phyloP scores from a whole-genome alignment of 2,797 vertebrate species.

The Centropyge bicolor region DNA sequence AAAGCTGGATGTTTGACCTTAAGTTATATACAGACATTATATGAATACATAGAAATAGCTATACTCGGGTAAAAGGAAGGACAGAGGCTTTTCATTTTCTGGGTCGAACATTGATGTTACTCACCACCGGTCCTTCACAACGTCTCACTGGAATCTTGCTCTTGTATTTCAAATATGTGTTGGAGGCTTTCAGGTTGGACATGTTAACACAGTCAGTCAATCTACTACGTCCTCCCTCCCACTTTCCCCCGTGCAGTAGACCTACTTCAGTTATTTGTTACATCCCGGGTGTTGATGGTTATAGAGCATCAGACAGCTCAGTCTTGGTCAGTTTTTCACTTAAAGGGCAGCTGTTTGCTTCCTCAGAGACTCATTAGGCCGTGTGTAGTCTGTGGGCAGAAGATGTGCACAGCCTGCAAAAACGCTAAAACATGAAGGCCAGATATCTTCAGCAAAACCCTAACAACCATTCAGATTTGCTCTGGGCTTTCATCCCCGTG shows the following conservation, averaged over 20 bases:
- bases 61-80: not conserved
- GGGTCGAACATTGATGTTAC: not conserved
- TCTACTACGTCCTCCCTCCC: slow-evolving; percentile 19
- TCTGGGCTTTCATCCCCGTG: slow-evolving; percentile 22
- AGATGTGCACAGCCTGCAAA: slow-evolving; percentile 69
- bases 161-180: not conserved
- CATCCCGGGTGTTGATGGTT: slow-evolving; percentile 72
- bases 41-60: not conserved
- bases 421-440: slow-evolving; percentile 61
- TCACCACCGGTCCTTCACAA: not conserved
- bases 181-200: not conserved
- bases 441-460: slow-evolving; percentile 70
- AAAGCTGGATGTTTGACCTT: not conserved
- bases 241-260: slow-evolving; percentile 41
- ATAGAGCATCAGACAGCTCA: slow-evolving; percentile 59
- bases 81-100: not conserved
- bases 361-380: slow-evolving; percentile 82
- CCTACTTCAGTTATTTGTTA: slow-evolving; percentile 67
- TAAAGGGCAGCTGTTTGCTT: slow-evolving; percentile 73
- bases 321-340: slow-evolving; percentile 76
- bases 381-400: slow-evolving; percentile 64
- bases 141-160: not conserved
- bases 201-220: slow-evolving; percentile 31
- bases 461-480: slow-evolving; percentile 49
- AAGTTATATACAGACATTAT: not conserved